Percentiles rank a stretch among this genome's conserved stretches.
Conservation (phyloP, 2,797 vertebrate species). For the Tragelaphus oryx region DNA sequence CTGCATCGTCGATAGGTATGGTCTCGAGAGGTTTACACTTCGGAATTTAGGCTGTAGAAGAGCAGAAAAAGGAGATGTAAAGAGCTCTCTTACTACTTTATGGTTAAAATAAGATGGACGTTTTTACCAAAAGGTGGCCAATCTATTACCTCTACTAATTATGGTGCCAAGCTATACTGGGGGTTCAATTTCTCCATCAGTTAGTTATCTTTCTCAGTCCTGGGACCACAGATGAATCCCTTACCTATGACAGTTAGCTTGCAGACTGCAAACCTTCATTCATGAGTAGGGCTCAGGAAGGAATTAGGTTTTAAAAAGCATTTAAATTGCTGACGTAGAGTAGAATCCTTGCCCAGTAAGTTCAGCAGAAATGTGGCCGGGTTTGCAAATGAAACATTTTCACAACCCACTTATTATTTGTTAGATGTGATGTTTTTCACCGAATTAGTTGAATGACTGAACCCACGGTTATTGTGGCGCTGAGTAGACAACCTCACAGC, state of each 20-base stretch:
- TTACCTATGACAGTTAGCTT: neutral
- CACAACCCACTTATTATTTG: conserved; percentile 44
- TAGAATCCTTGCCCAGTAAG: conserved; percentile 1
- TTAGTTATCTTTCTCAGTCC: neutral
- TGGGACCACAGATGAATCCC: neutral
- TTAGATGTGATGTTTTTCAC: conserved; percentile 35
- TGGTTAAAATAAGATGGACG: neutral
- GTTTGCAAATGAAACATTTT: conserved; percentile 53
- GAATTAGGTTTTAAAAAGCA: neutral
- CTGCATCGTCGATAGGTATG: neutral
- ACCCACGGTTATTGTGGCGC: neutral
- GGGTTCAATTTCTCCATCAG: neutral
- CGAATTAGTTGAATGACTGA: conserved; percentile 3
- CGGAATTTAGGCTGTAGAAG: neutral
- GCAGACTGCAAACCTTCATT: neutral
- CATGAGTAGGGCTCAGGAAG: neutral
- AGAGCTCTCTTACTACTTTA: neutral
- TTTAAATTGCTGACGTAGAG: neutral
- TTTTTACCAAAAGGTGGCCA: neutral
- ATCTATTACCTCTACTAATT: neutral
- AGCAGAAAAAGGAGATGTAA: neutral
- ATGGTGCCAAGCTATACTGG: neutral
- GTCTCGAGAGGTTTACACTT: neutral
- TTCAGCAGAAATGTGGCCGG: conserved; percentile 14
- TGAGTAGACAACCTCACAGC: neutral